phyloP scores from a whole-genome alignment of 2,797 vertebrate species.

The Xyrichtys novacula region DNA sequence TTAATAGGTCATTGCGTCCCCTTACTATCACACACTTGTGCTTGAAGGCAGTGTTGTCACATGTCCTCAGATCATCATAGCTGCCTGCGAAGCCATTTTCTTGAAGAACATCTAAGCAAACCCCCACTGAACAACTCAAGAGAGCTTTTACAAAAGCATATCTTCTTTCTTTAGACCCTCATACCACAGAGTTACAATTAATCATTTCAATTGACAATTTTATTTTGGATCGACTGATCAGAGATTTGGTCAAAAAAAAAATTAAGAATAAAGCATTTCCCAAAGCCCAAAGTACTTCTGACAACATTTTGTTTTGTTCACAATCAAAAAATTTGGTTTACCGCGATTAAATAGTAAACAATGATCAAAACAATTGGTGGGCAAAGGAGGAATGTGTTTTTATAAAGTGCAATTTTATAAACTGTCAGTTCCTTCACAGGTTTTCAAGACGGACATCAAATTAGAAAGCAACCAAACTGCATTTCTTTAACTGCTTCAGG shows the following conservation, averaged over 20 bases:
- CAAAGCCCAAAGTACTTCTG: neutral
- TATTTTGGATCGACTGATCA: neutral
- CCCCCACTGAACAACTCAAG: neutral
- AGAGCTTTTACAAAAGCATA: neutral
- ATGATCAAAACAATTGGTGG: constrained; percentile 24
- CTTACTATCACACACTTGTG: constrained; percentile 5
- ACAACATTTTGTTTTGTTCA: neutral
- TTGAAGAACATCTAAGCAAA: constrained; percentile 30
- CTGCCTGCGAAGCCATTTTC: constrained; percentile 39
- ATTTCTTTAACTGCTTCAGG: constrained; percentile 15
- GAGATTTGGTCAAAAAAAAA: neutral
- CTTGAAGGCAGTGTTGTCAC: constrained; percentile 57
- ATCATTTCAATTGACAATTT: neutral
- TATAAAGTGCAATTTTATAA: constrained; percentile 58
- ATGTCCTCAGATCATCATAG: constrained; percentile 52
- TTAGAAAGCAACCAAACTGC: constrained; percentile 11
- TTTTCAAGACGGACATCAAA: neutral
- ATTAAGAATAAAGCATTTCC: neutral
- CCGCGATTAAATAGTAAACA: neutral
- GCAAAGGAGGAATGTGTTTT: constrained; percentile 71
- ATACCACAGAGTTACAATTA: too few species aligned
- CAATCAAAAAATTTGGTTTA: neutral
- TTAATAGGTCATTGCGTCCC: constrained; percentile 38
- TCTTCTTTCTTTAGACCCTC: neutral
- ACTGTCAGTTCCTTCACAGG: constrained; percentile 13